These are phyloP conservation scores for Schizopygopsis malacanthus DNA, from an alignment of 2,797 vertebrate species.

Conservation along the genomic window DNA sequence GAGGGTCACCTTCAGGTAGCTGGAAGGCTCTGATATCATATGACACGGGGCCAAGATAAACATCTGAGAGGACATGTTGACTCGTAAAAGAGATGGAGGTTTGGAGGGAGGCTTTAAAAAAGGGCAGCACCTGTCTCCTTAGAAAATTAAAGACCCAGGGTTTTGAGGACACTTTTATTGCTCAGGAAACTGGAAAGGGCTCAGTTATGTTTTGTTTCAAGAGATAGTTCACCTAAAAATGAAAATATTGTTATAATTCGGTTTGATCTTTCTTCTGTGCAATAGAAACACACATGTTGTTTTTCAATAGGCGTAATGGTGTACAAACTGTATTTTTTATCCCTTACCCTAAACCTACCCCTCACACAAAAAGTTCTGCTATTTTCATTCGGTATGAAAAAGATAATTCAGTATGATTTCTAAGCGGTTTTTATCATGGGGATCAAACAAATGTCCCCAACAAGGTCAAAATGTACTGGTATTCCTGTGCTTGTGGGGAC, in stretches of 20 bases:
- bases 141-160: constrained; percentile 49
- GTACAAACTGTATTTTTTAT: neutral
- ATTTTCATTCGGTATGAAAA: neutral
- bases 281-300: neutral
- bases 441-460: neutral
- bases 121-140: constrained; percentile 32
- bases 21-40: constrained; percentile 43
- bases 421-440: neutral
- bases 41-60: constrained; percentile 42
- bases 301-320: neutral
- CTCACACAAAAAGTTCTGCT: no score
- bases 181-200: neutral
- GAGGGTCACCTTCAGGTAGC: constrained; percentile 36
- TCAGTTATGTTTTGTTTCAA: neutral
- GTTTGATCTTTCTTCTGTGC: neutral
- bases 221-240: neutral
- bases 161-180: constrained; percentile 14
- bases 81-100: constrained; percentile 51
- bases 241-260: neutral
- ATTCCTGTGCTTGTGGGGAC: neutral
- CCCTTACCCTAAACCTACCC: no score
- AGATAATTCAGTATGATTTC: neutral
- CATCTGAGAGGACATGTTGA: constrained; percentile 40
- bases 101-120: constrained; percentile 45
- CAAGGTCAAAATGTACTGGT: neutral